Evolutionary conservation across 2,113 vertebrate genomes (phyloP).

Genomic region (Coreoperca whiteheadi): DNA sequence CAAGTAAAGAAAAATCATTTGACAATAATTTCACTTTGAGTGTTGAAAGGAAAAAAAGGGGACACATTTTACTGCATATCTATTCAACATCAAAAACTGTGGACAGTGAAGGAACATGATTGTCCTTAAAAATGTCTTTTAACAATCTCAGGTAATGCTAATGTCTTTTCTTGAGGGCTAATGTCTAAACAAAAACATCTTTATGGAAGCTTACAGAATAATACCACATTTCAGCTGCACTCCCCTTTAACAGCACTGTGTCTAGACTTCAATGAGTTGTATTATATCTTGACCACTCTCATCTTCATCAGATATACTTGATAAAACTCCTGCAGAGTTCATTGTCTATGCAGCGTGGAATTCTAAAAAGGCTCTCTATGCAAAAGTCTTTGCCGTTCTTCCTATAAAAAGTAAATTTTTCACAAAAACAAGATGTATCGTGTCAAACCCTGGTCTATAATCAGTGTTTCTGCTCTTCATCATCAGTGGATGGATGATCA

Average conservation of each 20-base stretch:
- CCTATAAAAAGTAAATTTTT: neutral
- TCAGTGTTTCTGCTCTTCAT: neutral
- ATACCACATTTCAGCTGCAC: conserved; percentile 14
- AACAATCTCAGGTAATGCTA: conserved; percentile 1
- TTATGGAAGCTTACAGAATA: neutral
- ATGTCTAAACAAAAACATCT: neutral
- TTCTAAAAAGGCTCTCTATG: conserved; percentile 71
- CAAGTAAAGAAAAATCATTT: neutral
- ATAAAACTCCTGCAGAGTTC: conserved; percentile 52
- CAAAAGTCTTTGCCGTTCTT: conserved; percentile 65
- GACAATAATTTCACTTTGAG: neutral
- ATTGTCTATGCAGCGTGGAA: conserved; percentile 56
- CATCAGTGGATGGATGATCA: conserved; percentile 6
- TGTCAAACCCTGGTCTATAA: conserved; percentile 13
- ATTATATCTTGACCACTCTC: conserved; percentile 16
- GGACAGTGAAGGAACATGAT: neutral
- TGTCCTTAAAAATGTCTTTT: conserved; percentile 13
- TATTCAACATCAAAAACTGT: neutral
- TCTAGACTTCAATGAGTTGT: conserved; percentile 17
- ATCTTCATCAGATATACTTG: conserved; percentile 35
- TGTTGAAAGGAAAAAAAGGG: neutral
- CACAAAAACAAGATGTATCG: conserved; percentile 16
- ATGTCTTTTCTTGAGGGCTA: conserved; percentile 4
- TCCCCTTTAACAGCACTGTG: conserved; percentile 51
- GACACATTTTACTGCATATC: neutral